Percentiles rank a stretch among this genome's conserved stretches.
Evolutionary conservation across 2,888 invertebrate species (phyloP).

Genomic region (Leptopilina syphax): DNA sequence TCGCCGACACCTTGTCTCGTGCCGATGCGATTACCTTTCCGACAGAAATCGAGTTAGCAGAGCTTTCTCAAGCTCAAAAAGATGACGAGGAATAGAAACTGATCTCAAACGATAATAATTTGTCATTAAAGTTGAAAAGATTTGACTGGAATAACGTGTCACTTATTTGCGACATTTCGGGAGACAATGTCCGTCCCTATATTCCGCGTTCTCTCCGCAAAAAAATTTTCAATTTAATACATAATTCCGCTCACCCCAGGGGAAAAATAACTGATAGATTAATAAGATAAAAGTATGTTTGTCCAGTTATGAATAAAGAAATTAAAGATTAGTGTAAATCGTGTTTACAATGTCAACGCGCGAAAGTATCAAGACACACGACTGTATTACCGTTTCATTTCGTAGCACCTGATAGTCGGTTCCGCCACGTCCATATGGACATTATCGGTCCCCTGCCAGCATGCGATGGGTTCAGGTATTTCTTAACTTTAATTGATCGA

Average conservation of each 20-base stretch:
- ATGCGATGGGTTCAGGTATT: constrained; percentile 59
- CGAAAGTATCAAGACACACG: background rate
- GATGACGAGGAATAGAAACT: background rate
- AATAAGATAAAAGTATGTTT: background rate
- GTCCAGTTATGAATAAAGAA: background rate
- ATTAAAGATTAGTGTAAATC: background rate
- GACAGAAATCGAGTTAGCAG: background rate
- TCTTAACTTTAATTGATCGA: constrained; percentile 68
- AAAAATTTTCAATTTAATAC: background rate
- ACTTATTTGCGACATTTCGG: background rate
- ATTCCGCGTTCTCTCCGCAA: background rate
- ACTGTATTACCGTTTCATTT: constrained; percentile 44
- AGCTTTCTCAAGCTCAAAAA: constrained; percentile 7
- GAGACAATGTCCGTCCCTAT: constrained; percentile 5
- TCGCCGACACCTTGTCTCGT: constrained; percentile 43
- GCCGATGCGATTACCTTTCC: background rate
- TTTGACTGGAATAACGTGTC: background rate
- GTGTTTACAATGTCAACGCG: background rate
- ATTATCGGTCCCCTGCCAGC: constrained; percentile 57
- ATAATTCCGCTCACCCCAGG: background rate
- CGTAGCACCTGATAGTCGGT: constrained; percentile 60
- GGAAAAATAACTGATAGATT: background rate
- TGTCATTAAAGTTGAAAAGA: background rate
- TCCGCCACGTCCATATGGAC: constrained; percentile 69
- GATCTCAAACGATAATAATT: background rate